A percentile compares a stretch with the other conserved stretches of the same genome.
These are phyloP conservation scores for Amia ocellicauda DNA, from an alignment of 2,113 vertebrate species.

Conservation along the genomic window DNA sequence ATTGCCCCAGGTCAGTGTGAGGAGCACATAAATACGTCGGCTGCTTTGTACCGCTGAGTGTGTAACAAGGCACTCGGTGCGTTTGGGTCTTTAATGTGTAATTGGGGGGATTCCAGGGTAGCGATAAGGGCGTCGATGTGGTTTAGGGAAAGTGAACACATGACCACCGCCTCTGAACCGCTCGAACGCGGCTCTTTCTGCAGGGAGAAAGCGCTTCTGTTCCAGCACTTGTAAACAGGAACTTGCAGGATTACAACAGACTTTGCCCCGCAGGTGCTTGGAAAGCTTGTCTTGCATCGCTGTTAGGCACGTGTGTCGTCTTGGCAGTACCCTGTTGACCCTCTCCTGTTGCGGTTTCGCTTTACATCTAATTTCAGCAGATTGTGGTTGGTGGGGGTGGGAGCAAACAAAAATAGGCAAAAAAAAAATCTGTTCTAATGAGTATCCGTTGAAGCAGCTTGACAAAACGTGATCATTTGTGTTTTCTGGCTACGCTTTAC, in stretches of 20 bases:
- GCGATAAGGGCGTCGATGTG: no score
- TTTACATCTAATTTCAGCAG: no score
- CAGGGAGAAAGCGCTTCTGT: constrained; percentile 35
- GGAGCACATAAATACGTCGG: constrained; percentile 22
- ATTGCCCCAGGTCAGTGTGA: background rate
- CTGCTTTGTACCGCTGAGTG: constrained; percentile 8
- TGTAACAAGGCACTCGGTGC: no score
- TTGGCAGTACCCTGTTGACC: background rate
- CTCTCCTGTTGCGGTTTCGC: background rate
- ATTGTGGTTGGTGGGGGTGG: no score
- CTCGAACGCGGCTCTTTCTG: constrained; percentile 23
- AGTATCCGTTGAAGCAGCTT: no score
- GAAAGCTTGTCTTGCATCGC: constrained; percentile 5
- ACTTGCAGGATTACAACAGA: constrained; percentile 36
- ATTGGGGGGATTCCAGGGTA: no score
- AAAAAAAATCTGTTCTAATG: no score
- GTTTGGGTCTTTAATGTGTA: no score
- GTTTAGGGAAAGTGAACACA: background rate
- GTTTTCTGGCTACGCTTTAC: no score
- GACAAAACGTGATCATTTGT: no score
- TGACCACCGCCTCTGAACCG: background rate
- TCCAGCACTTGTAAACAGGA: constrained; percentile 50
- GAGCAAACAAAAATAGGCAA: no score
- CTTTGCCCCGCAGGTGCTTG: constrained; percentile 34
- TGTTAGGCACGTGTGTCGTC: background rate